Evolutionary conservation across 2,888 invertebrate species (phyloP).

Genomic region (Cerastis leucographa): DNA sequence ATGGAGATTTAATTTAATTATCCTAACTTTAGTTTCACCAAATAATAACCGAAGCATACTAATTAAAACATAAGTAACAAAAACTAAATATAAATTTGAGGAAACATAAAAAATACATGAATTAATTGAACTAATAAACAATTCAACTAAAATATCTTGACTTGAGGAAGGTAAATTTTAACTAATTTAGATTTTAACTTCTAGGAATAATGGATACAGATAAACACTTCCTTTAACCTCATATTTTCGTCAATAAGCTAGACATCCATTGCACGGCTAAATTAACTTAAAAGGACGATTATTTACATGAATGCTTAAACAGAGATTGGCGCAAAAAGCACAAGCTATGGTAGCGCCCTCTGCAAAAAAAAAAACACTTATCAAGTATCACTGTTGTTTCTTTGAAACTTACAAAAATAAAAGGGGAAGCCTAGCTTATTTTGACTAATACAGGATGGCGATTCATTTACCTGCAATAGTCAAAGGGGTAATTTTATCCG

Average conservation of each 20-base stretch:
- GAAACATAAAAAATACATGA: constrained; percentile 57
- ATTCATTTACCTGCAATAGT: not conserved
- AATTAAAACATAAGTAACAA: constrained; percentile 64
- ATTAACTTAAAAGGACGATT: constrained; percentile 12
- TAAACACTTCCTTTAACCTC: constrained; percentile 34
- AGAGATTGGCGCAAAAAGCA: constrained; percentile 24
- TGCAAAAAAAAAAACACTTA: constrained; percentile 7
- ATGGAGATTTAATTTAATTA: constrained; percentile 50
- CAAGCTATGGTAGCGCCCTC: constrained; percentile 36
- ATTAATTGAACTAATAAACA: constrained; percentile 63
- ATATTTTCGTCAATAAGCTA: constrained; percentile 42
- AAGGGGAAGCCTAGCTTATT: constrained; percentile 50
- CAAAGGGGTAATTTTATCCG: not conserved
- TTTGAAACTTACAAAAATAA: constrained; percentile 33
- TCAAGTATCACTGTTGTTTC: constrained; percentile 32
- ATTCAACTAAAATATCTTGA: constrained; percentile 59
- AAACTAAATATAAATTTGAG: constrained; percentile 60
- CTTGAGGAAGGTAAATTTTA: constrained; percentile 58
- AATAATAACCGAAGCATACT: constrained; percentile 52
- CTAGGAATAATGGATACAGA: constrained; percentile 51
- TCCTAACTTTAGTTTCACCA: constrained; percentile 57
- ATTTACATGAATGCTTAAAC: constrained; percentile 37
- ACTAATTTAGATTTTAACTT: constrained; percentile 53
- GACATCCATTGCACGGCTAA: constrained; percentile 30
- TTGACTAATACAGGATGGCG: constrained; percentile 4